Percentiles rank a stretch among this genome's conserved stretches.
These are phyloP conservation scores for Bombus pyrosoma DNA, from an alignment of 1,140 invertebrate species.

Conservation along the genomic window DNA sequence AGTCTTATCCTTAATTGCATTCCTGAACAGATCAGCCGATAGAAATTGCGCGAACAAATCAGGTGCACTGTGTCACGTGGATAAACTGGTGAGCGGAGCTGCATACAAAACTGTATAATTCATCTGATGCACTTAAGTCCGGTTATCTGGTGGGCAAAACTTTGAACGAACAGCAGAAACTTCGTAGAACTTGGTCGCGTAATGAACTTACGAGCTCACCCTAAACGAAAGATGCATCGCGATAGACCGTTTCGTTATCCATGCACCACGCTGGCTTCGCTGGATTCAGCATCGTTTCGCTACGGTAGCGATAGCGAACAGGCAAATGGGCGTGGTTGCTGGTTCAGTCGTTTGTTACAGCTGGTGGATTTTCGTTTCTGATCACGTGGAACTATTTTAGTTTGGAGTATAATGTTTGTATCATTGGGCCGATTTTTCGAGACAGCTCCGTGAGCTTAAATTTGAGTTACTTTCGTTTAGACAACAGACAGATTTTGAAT, in stretches of 20 bases:
- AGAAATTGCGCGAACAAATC: slow-evolving; percentile 28
- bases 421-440: neutral
- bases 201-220: slow-evolving; percentile 38
- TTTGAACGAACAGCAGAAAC: slow-evolving; percentile 19
- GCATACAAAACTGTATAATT: slow-evolving; percentile 66
- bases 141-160: slow-evolving; percentile 25
- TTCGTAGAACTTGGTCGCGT: slow-evolving; percentile 20
- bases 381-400: neutral
- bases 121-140: slow-evolving; percentile 47
- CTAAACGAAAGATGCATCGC: slow-evolving; percentile 44
- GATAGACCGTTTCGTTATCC: slow-evolving; percentile 31
- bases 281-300: neutral
- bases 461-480: too few relatives aligned
- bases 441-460: neutral
- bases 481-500: neutral
- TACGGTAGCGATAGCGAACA: neutral
- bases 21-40: slow-evolving; percentile 31
- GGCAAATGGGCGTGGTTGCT: neutral
- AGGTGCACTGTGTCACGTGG: neutral
- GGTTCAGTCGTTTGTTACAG: neutral
- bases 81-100: slow-evolving; percentile 16
- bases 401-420: neutral
- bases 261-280: neutral
- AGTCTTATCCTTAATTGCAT: slow-evolving; percentile 56
- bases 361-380: neutral